Conservation (phyloP, 2,888 invertebrate species). For the Aleiodes testaceus region DNA sequence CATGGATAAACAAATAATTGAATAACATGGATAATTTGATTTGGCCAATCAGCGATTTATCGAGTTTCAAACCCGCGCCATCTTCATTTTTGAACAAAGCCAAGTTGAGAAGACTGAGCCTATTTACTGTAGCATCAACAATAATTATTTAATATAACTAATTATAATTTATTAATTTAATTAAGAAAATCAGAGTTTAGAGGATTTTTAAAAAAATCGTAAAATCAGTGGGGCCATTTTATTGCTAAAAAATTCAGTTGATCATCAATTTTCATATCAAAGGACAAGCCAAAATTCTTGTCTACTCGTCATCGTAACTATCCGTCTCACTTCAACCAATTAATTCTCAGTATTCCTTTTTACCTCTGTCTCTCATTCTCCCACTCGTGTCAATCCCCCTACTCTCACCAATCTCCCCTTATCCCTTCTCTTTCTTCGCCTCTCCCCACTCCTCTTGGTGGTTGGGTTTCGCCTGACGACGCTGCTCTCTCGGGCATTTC, state of each 20-base stretch:
- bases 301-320: conserved; percentile 37
- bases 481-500: conserved; percentile 70
- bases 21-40: conserved; percentile 17
- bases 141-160: neutral
- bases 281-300: conserved; percentile 39
- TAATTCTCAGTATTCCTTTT: conserved; percentile 26
- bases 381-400: conserved; percentile 27
- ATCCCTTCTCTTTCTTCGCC: conserved; percentile 22
- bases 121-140: conserved; percentile 1
- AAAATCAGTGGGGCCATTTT: neutral
- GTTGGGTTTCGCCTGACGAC: conserved; percentile 66
- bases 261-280: conserved; percentile 48
- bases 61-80: conserved; percentile 82
- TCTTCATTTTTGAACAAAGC: conserved; percentile 88
- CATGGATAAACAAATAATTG: conserved; percentile 1
- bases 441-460: conserved; percentile 32
- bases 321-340: conserved; percentile 35
- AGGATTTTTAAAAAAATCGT: neutral
- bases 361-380: conserved; percentile 31
- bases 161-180: neutral
- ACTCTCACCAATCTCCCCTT: conserved; percentile 16
- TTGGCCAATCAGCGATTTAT: conserved; percentile 71
- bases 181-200: too few species aligned
- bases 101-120: conserved; percentile 54
- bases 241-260: too few species aligned